Percentiles rank a stretch among this genome's conserved stretches.
These are phyloP conservation scores for Heterotilapia buettikoferi DNA, from an alignment of 2,113 vertebrate species.

Conservation along the genomic window DNA sequence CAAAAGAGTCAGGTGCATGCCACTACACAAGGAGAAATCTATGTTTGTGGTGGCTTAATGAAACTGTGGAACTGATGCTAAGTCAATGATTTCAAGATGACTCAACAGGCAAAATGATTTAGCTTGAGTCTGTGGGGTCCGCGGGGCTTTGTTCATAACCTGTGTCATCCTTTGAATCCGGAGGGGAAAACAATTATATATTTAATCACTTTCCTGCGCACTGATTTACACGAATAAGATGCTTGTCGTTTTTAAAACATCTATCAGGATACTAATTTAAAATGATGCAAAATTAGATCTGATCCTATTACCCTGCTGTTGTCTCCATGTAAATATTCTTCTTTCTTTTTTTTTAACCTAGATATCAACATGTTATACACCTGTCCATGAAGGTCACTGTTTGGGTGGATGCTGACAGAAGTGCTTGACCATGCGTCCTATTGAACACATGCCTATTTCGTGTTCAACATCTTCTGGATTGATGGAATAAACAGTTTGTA, in stretches of 20 bases:
- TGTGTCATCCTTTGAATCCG: background rate
- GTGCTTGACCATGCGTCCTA: background rate
- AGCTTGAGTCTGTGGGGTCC: rapidly evolving
- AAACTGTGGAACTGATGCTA: background rate
- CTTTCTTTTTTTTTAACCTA: too few species aligned
- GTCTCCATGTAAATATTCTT: background rate
- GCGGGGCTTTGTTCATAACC: background rate
- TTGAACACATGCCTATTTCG: rapidly evolving
- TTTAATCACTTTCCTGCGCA: background rate
- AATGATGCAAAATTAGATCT: background rate
- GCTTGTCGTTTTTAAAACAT: background rate
- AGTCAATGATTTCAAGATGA: rapidly evolving
- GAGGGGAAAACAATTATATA: rapidly evolving
- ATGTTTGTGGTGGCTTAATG: background rate
- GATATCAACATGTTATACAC: background rate
- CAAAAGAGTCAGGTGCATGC: background rate
- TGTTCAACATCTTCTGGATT: background rate
- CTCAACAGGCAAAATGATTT: background rate
- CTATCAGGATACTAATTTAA: background rate
- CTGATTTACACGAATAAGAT: background rate
- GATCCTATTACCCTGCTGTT: background rate
- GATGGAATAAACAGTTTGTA: background rate
- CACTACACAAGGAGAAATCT: background rate
- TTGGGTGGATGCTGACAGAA: background rate
- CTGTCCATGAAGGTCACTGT: background rate